Percentiles rank a stretch among this genome's conserved stretches.
These are phyloP conservation scores for Oeneis ivallda DNA, from an alignment of 2,888 invertebrate species.

Conservation along the genomic window DNA sequence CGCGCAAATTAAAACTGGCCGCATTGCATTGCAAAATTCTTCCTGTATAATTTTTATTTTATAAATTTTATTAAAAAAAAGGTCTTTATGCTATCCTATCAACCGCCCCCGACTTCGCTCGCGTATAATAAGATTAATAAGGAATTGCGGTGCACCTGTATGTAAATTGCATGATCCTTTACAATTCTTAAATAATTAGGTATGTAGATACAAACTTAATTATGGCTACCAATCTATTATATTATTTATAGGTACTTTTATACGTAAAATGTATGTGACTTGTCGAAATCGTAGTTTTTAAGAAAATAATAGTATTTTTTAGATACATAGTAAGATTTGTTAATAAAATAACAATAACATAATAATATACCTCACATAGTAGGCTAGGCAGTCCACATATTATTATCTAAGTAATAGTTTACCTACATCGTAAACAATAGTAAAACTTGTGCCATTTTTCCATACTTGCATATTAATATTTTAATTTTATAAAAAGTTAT, in stretches of 20 bases:
- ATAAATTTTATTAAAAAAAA: no score
- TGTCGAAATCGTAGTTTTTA: neutral
- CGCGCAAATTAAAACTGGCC: no score
- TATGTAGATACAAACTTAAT: neutral
- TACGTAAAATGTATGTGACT: neutral
- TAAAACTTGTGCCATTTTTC: slow-evolving; percentile 57
- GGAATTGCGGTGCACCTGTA: no score
- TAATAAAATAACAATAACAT: neutral
- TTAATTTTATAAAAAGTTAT: neutral
- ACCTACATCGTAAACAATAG: slow-evolving; percentile 8
- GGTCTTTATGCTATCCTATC: no score
- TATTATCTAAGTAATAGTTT: neutral
- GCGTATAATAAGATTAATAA: neutral
- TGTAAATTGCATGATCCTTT: no score
- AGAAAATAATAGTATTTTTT: slow-evolving; percentile 2
- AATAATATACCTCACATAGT: slow-evolving; percentile 11
- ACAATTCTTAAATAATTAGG: neutral
- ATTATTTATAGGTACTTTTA: neutral
- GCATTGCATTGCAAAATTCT: no score
- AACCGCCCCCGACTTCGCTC: no score
- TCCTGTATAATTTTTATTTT: no score
- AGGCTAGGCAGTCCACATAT: neutral
- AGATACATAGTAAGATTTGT: neutral
- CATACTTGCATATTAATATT: slow-evolving; percentile 15
- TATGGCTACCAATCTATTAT: neutral